Evolutionary conservation across 2,888 invertebrate species (phyloP), one percentile per base, ranked within the genome.

Genomic region (Agrochola circellaris): DNA sequence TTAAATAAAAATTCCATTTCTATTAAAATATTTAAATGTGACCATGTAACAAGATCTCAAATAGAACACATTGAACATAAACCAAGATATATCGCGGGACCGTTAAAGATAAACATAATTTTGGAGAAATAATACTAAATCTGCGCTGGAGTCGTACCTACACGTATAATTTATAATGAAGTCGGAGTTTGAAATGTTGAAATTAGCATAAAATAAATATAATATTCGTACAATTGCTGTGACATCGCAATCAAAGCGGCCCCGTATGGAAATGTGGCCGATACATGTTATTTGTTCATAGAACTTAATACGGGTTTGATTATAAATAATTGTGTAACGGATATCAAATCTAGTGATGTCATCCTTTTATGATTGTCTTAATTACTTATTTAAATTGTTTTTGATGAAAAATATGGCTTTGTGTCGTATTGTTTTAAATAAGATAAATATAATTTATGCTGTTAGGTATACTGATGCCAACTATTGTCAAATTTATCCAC

Each of bases 151-250:
- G 61, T 64, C 70, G 68, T 73, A 73, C 74, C 69, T 61, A 76
- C 67, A 79, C 60, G 72, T 70, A 80, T 86, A 90, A 90, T 89
- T 89, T 90, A 91, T 90, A 93, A 89, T 85, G 81, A 84, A 86
- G 81, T 83, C 77, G 77, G 61, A 74, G 76, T 88, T 89, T 92
- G 89, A 92, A 93, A 93, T 91, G 93, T 90, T 90, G 84, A 82
- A 83, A 95, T 96, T 95, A 92, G 91, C 95, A 96, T 96, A 95
- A 95, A 95, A 95, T 91, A 89, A 92, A 93, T 89, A 95, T 95
- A 94, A 95, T 93, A 91, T 88, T 90, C 89, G 89, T 89, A 94
- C 95, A 95, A 95, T 95, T 95, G 94, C 93, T 90, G 89, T 90
- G 90, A 88, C 91, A 90, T 89, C 91, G 91, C 91, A 92, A 92